These are phyloP conservation scores for Sinocyclocheilus grahami DNA, from an alignment of 2,113 vertebrate species.

Conservation along the genomic window DNA sequence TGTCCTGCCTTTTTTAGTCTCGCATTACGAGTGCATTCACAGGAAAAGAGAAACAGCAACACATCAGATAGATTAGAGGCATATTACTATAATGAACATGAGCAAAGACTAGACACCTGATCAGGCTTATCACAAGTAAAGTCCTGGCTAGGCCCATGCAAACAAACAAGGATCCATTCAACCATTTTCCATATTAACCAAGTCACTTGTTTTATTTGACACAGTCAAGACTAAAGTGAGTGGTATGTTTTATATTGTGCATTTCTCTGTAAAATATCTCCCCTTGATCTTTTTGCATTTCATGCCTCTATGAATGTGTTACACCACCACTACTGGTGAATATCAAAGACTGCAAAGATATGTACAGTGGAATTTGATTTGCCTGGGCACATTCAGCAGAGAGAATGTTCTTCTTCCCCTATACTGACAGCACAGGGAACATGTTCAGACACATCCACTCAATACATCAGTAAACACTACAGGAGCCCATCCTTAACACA, in stretches of 20 bases:
- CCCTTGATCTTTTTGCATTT: background rate
- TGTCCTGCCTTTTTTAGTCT: background rate
- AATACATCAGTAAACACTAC: slow-evolving; percentile 17
- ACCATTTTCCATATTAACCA: background rate
- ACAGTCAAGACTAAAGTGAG: too few relatives aligned
- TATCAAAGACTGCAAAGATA: slow-evolving; percentile 13
- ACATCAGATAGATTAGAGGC: background rate
- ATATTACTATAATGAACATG: slow-evolving; percentile 3
- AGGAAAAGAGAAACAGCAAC: background rate
- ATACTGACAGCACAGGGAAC: slow-evolving; percentile 34
- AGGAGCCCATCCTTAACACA: background rate
- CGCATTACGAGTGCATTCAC: background rate
- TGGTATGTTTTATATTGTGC: background rate
- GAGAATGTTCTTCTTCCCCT: slow-evolving; percentile 36
- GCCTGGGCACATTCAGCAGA: slow-evolving; percentile 59
- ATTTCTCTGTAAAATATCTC: background rate
- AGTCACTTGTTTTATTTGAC: background rate
- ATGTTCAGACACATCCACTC: slow-evolving; percentile 60
- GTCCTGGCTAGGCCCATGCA: background rate
- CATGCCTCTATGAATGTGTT: background rate
- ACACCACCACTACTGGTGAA: background rate
- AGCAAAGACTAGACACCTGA: slow-evolving; percentile 37
- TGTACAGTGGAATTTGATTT: slow-evolving; percentile 60
- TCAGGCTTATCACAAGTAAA: slow-evolving; percentile 2
- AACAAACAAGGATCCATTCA: background rate